Percentiles rank a stretch among this genome's conserved stretches.
Conservation (phyloP, 2,888 invertebrate genomes). For the Dioctria rufipes region DNA sequence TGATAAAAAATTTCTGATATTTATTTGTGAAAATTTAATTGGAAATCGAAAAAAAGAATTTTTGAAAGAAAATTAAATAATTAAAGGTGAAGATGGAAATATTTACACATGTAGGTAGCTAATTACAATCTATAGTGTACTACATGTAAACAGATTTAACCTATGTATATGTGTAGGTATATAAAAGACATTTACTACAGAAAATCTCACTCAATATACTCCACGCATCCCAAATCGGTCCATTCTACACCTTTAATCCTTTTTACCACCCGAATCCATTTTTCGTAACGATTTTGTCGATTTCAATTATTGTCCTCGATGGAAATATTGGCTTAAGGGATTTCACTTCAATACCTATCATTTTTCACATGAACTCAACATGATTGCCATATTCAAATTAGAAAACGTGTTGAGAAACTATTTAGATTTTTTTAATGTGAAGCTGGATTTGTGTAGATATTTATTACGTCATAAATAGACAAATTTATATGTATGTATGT, state of each 20-base stretch:
- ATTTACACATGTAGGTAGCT: neutral
- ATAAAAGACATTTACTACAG: neutral
- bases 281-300: neutral
- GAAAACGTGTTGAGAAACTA: neutral
- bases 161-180: too few relatives aligned
- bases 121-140: too few relatives aligned
- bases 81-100: too few relatives aligned
- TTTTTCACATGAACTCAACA: too few relatives aligned
- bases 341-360: too few relatives aligned
- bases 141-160: neutral
- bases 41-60: too few relatives aligned
- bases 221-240: neutral
- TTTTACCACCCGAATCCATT: neutral
- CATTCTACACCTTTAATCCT: neutral
- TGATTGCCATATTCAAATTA: too few relatives aligned
- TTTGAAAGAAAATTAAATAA: too few relatives aligned
- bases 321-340: too few relatives aligned
- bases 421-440: neutral
- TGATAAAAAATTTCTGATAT: neutral
- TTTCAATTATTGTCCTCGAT: too few relatives aligned
- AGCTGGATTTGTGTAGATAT: neutral
- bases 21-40: too few relatives aligned
- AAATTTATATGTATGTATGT: neutral
- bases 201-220: neutral
- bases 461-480: conserved; percentile 24